These are phyloP conservation scores for Autographa pulchrina DNA, from an alignment of 2,888 invertebrate genomes.

Conservation along the genomic window DNA sequence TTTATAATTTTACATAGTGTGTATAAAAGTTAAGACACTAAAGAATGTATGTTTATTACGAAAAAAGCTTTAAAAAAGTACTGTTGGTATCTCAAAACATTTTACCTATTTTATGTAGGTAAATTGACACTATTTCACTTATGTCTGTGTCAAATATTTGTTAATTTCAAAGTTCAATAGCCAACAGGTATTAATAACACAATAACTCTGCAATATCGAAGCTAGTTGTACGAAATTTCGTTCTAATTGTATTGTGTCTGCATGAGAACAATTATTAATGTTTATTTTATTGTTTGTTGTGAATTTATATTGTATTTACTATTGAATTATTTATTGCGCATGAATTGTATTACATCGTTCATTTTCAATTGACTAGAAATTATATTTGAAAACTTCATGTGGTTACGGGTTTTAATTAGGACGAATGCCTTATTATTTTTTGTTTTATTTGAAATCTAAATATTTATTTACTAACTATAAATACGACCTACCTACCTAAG, in stretches of 20 bases:
- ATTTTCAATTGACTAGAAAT: conserved; percentile 14
- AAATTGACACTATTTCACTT: not conserved
- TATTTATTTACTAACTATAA: not conserved
- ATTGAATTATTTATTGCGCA: conserved; percentile 12
- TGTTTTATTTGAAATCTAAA: not conserved
- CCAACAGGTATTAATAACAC: not conserved
- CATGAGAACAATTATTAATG: conserved; percentile 24
- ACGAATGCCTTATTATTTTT: not conserved
- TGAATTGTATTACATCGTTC: conserved; percentile 11
- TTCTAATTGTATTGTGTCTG: conserved; percentile 25
- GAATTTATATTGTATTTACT: conserved; percentile 12
- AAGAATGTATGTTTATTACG: no score
- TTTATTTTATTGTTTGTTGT: conserved; percentile 9
- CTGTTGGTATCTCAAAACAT: not conserved
- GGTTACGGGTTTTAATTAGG: not conserved
- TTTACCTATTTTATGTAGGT: not conserved
- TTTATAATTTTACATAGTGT: no score
- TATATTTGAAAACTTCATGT: conserved; percentile 10
- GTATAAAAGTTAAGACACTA: no score
- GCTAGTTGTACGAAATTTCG: conserved; percentile 20
- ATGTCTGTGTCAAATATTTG: not conserved
- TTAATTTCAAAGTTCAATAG: not conserved
- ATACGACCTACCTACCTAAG: not conserved
- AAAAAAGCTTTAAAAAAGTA: not conserved
- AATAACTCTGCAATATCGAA: conserved; percentile 12